A percentile compares a stretch with the other conserved stretches of the same genome.
phyloP scores from a whole-genome alignment of 2,113 vertebrate species.

The Brachionichthys hirsutus region DNA sequence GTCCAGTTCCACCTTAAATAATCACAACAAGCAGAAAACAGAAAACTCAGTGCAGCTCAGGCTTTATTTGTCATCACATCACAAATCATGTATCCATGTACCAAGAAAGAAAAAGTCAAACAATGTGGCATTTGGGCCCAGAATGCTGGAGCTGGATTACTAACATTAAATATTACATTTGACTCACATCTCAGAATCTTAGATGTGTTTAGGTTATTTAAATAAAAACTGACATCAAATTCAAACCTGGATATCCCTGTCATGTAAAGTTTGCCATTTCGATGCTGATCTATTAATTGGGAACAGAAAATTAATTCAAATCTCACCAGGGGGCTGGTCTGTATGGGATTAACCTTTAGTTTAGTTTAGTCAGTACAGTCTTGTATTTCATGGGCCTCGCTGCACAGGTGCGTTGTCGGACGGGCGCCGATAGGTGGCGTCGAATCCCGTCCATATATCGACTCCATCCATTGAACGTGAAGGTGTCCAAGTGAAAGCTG shows the following conservation, averaged over 20 bases:
- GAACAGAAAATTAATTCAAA: too few species aligned
- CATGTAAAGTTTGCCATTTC: not conserved
- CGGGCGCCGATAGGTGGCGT: conserved; percentile 59
- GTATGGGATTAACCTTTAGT: not conserved
- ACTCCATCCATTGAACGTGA: conserved; percentile 24
- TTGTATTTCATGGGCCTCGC: not conserved
- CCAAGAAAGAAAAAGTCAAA: not conserved
- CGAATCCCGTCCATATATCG: conserved; percentile 38
- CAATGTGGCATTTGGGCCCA: not conserved
- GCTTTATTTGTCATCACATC: conserved; percentile 57
- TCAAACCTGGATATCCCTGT: not conserved
- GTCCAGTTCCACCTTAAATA: conserved; percentile 8
- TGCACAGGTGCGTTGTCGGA: conserved; percentile 10
- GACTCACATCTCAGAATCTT: not conserved
- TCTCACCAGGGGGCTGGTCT: too few species aligned
- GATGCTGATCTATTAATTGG: too few species aligned
- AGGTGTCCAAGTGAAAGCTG: not conserved
- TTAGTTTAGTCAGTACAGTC: not conserved
- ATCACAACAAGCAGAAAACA: conserved; percentile 37
- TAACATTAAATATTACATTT: not conserved
- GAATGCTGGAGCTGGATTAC: too few species aligned
- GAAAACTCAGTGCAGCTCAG: conserved; percentile 19
- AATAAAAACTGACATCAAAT: not conserved
- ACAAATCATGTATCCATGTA: conserved; percentile 37
- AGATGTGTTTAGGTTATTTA: too few species aligned